Base-by-base conservation (phyloP, 2,797 vertebrate species). In the Adrianichthys oophorus region DNA sequence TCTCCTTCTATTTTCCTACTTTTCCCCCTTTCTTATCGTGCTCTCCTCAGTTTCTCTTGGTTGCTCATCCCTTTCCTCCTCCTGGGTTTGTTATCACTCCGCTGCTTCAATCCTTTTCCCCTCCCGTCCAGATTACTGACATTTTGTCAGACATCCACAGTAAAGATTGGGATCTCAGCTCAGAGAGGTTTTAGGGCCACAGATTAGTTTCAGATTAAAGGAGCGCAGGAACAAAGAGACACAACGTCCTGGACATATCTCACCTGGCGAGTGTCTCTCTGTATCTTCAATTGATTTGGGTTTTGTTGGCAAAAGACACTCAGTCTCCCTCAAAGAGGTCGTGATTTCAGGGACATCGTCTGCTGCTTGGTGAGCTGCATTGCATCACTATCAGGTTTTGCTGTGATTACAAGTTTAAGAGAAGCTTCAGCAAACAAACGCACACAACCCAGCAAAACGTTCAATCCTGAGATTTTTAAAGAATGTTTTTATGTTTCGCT, bases 121-220 rank as follows among this genome's bases (percentile, higher is more conserved):
- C n/a, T 41, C 65, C 41, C 13, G 8, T 56, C 61, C 26, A 18
- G 26, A 56, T 46, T 19, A 15, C 4, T 44, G 41, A 2, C 8
- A 0, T 21, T 48, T 14, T 10, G 19, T 45, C 52, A 47, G 24
- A 54, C 15, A 47, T 41, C 49, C 47, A 16, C 32, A 40, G 49
- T 0, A 7, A 7, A 19, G 57, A 48, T 62, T n/a, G 42, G 24
- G 19, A 72, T 65, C 14, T 0, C 21, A 7, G 2, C 41, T 40
- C 21, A 24, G 8, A n/a, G 51, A 49, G 45, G 13, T 24, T 59
- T 58, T 2, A n/a, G 47, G 48, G 57, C 60, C 49, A 12, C 32
- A 45, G 47, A 44, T 42, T 45, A 15, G 17, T 48, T 45, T 43
- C 46, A 49, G 56, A 51, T 52, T 41, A 41, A 15, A 12, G 24